Base-by-base conservation (phyloP, 2,113 vertebrate genomes). In the Bubo blakistoni region DNA sequence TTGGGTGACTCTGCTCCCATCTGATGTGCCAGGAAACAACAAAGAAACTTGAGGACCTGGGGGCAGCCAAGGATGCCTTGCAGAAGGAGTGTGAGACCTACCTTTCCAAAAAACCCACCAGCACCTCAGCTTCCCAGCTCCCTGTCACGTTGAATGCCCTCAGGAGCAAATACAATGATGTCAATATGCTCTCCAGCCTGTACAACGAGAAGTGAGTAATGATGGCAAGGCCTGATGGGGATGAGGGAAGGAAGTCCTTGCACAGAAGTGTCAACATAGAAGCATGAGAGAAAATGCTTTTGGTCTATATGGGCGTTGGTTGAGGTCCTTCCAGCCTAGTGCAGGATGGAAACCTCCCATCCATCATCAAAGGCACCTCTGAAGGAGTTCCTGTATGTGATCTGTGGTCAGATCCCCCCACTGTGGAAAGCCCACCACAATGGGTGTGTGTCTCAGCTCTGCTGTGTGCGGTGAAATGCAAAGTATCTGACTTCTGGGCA, bases 131-230 rank as follows among this genome's bases (percentile, higher is more conserved):
- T 62, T 98, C 99, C 36, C 98, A 97, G 63, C 98, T 99, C 66
- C 98, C 98, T 0, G 97, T 98, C 81, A 97, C 97, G 9, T 96
- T 99, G 73, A 98, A 94, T 26, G 97, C 95, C 11, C 94, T 98
- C 95, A 99, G 98, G 96, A 99, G 98, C 97, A 99, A 99, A 91
- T 98, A 98, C 62, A 98, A 95, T 0, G 98, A 98, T 12, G 96
- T 99, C 38, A 98, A 94, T 16, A 96, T 88, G 40, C 99, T 99
- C 27, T 98, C 98, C 91, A 97, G 96, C 79, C 99, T 99, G 89
- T 99, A 98, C 52, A 97, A 90, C 3, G 98, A 99, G 94, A 99
- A 99, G 99, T 99, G 98, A 98, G 98, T 97, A 78, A 34, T 21
- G 22, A 13, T 21, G 16, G 17, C 32, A 51, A 51, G 12, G 55